Percentiles rank a stretch among this genome's conserved stretches.
Evolutionary conservation across 2,113 vertebrate species (phyloP).

Genomic region (Columba livia): DNA sequence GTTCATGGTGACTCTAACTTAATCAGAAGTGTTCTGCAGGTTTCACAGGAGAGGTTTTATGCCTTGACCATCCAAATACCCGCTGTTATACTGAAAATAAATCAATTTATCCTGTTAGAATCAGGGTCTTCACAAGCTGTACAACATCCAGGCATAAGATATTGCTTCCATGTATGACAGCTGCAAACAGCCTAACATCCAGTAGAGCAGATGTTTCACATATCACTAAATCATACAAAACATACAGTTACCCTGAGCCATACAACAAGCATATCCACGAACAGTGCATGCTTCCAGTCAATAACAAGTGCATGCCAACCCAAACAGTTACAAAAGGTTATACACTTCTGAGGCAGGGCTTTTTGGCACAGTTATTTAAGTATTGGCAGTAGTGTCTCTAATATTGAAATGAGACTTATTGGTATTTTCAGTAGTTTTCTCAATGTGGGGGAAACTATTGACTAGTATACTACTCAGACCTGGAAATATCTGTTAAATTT

Average conservation of each 20-base stretch:
- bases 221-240: not conserved
- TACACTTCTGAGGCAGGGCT: not conserved
- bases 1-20: conserved; percentile 62
- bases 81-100: conserved; percentile 56
- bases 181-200: not conserved
- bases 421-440: not conserved
- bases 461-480: not conserved
- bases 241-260: not conserved
- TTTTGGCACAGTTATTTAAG: not conserved
- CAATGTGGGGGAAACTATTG: not conserved
- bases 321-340: not conserved
- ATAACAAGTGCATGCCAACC: not conserved
- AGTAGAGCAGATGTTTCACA: not conserved
- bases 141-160: not conserved
- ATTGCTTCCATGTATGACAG: not conserved
- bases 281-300: not conserved
- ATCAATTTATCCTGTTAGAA: conserved; percentile 40
- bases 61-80: conserved; percentile 42
- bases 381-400: not conserved
- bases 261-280: not conserved
- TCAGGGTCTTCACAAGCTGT: not conserved
- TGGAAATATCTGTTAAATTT: not conserved
- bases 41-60: conserved; percentile 5
- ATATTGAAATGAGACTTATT: not conserved
- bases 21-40: not conserved